phyloP scores from a whole-genome alignment of 2,888 invertebrate species.

The Brachynemurus nebulosus region DNA sequence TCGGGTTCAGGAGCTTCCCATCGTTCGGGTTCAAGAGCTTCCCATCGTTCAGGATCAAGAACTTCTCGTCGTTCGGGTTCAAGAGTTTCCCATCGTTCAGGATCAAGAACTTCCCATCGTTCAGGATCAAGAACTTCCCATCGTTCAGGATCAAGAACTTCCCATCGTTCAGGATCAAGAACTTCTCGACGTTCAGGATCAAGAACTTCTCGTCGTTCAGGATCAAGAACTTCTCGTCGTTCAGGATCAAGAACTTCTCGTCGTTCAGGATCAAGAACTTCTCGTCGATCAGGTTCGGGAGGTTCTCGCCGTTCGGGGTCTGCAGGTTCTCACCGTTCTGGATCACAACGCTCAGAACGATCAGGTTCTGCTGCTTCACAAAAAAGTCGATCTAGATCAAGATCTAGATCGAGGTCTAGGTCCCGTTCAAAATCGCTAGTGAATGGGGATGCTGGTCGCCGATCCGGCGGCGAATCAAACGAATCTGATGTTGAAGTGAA shows the following conservation, averaged over 20 bases:
- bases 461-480: constrained; percentile 19
- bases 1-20: constrained; percentile 22
- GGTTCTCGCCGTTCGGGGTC: not conserved
- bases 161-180: constrained; percentile 27
- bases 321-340: not conserved
- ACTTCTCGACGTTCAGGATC: constrained; percentile 21
- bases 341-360: not conserved
- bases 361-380: constrained; percentile 10
- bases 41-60: constrained; percentile 18
- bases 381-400: not conserved
- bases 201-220: constrained; percentile 18
- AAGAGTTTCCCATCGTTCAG: constrained; percentile 16
- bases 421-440: constrained; percentile 8
- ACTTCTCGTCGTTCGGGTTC: constrained; percentile 22
- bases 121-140: constrained; percentile 21
- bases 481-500: constrained; percentile 28
- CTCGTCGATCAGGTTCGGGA: not conserved
- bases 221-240: constrained; percentile 35
- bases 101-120: constrained; percentile 17
- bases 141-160: constrained; percentile 17
- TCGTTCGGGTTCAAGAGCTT: constrained; percentile 17
- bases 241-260: constrained; percentile 31
- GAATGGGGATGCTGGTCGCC: constrained; percentile 30
- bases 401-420: constrained; percentile 22
- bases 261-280: constrained; percentile 23